Evolutionary conservation across 2,888 invertebrate species (phyloP).

Genomic region (Eristalis intricaria): DNA sequence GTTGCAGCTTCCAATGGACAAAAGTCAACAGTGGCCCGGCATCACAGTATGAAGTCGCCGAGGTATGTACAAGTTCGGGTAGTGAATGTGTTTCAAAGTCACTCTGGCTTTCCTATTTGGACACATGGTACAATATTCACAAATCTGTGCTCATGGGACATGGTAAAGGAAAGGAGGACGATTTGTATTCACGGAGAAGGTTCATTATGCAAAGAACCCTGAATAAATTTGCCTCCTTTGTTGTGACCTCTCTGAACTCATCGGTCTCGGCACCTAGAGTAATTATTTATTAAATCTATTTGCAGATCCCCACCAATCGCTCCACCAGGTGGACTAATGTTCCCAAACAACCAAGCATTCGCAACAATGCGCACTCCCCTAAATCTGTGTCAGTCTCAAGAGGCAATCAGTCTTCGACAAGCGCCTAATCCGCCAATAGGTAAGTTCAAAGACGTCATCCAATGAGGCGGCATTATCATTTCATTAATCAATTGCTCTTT

Average conservation of each 20-base stretch:
- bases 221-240: background rate
- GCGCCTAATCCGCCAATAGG: conserved; percentile 80
- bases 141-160: background rate
- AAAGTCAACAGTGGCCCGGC: conserved; percentile 84
- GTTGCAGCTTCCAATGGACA: conserved; percentile 79
- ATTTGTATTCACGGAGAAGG: background rate
- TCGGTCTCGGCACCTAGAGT: background rate
- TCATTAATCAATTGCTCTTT: conserved; percentile 45
- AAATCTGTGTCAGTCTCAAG: conserved; percentile 77
- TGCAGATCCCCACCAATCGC: conserved; percentile 80
- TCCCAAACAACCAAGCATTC: conserved; percentile 79
- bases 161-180: background rate
- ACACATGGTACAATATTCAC: background rate
- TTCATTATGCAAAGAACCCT: conserved; percentile 4
- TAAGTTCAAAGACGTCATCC: conserved; percentile 68
- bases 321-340: conserved; percentile 77
- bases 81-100: background rate
- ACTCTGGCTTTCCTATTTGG: background rate
- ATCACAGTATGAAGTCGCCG: conserved; percentile 92
- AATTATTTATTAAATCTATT: background rate
- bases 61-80: conserved; percentile 82
- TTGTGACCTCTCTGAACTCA: background rate
- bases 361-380: conserved; percentile 80
- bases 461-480: background rate
- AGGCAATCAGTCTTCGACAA: conserved; percentile 78